phyloP scores from a whole-genome alignment of 2,888 invertebrate species.

The Cheilosia vernalis region DNA sequence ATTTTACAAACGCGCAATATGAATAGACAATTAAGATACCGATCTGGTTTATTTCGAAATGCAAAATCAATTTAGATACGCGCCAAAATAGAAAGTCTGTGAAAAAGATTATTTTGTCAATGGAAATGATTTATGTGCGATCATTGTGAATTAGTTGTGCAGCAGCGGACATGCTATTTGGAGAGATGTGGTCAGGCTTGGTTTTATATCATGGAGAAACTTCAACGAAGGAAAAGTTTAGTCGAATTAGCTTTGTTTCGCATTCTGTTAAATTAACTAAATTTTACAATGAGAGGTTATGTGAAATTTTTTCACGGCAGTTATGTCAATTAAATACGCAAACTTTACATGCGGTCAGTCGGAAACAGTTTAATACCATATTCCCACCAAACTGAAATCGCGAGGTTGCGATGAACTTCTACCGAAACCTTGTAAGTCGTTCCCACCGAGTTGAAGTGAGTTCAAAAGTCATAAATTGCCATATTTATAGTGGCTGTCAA shows the following conservation, averaged over 20 bases:
- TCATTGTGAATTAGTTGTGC: conserved; percentile 26
- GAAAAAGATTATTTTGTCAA: conserved; percentile 34
- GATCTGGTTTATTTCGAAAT: conserved; percentile 30
- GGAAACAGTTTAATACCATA: too few relatives aligned
- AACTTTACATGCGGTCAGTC: not conserved
- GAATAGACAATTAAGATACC: conserved; percentile 12
- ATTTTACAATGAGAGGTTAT: not conserved
- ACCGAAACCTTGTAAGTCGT: too few relatives aligned
- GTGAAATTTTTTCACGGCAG: not conserved
- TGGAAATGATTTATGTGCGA: conserved; percentile 36
- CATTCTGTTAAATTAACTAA: too few relatives aligned
- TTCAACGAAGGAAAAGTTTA: not conserved
- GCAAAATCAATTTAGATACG: conserved; percentile 23
- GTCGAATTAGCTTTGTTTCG: too few relatives aligned
- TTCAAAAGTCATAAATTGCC: too few relatives aligned
- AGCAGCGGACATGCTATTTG: conserved; percentile 18
- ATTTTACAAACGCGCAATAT: conserved; percentile 2
- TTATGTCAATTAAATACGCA: not conserved
- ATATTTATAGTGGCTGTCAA: too few relatives aligned
- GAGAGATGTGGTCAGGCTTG: conserved; percentile 13
- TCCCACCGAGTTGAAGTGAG: too few relatives aligned
- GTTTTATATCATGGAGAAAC: conserved; percentile 1
- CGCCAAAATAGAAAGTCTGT: conserved; percentile 26
- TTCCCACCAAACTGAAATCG: too few relatives aligned
- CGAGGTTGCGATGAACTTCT: too few relatives aligned